Base-by-base conservation (phyloP, 2,113 vertebrate species). In the Etheostoma cragini region DNA sequence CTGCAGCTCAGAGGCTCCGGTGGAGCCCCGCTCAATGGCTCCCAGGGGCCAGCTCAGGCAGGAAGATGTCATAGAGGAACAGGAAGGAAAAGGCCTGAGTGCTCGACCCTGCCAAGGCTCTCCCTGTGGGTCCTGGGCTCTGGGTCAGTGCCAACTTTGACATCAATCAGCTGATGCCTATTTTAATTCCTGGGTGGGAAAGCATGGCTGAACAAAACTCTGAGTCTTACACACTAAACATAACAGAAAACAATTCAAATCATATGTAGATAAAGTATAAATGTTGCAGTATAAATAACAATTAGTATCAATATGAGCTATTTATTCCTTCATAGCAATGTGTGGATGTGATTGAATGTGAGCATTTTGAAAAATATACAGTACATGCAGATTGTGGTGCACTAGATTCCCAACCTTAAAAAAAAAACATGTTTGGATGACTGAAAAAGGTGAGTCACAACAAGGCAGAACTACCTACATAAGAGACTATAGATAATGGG, bases 21-120 rank as follows among this genome's bases (percentile, higher is more conserved):
- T 67, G 0, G 92, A 93, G 47, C 69, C 73, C 47, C 82, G 85
- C 89, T 92, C 91, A 95, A 95, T 88, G 94, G 94, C 94, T 46
- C 95, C 95, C 92, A 78, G 46, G 67, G 89, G 91, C 90, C 91
- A 60, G 61, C 53, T 19, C 93, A 94, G 95, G 96, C 96, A 96
- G 96, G 96, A 97, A 97, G 96, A 96, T 97, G 95, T 96, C 96
- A 96, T 95, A 95, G 94, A 96, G 92, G 94, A 94, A 96, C 95
- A 96, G 97, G 96, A 97, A 97, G 96, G 96, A 97, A 97, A 83
- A 85, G 72, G 75, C 73, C 79, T 64, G 81, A 75, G 26, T 57
- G 69, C 66, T 72, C 30, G 61, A 91, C 88, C 88, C 73, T 6
- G 94, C 88, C 74, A 90, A 93, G 92, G 94, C 88, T 42, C 93